phyloP scores from a whole-genome alignment of 2,797 vertebrate species.

The Valencia hispanica region DNA sequence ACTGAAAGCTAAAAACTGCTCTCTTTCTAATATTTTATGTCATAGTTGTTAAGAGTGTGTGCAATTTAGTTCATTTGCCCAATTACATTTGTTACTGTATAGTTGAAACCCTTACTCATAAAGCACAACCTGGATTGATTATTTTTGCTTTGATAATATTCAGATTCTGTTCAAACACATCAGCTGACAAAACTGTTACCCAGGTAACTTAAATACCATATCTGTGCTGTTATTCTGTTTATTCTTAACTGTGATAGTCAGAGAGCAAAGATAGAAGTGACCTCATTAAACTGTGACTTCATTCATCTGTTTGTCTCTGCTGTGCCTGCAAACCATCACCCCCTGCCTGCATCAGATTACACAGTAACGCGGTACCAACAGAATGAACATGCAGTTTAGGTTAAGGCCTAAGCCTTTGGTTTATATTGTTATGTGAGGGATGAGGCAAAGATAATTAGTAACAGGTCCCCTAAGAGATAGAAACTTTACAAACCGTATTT shows the following conservation, averaged over 20 bases:
- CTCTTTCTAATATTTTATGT: no score
- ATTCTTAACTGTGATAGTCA: background rate
- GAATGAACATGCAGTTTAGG: background rate
- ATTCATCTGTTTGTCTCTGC: background rate
- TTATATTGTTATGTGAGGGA: background rate
- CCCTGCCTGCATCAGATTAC: background rate
- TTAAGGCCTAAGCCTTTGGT: background rate
- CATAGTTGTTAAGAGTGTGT: no score
- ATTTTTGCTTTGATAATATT: background rate
- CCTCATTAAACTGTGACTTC: background rate
- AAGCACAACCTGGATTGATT: background rate
- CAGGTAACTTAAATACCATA: background rate
- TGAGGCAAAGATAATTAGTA: background rate
- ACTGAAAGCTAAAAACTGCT: no score
- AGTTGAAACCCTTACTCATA: background rate
- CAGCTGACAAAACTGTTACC: background rate
- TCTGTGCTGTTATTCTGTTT: background rate
- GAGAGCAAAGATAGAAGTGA: background rate
- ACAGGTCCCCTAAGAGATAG: background rate
- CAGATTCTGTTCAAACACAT: background rate
- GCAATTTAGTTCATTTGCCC: no score
- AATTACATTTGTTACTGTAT: background rate
- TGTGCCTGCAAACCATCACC: background rate
- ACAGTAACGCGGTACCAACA: background rate
- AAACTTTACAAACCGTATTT: constrained; percentile 33